A percentile compares a stretch with the other conserved stretches of the same genome.
phyloP scores from a whole-genome alignment of 1,140 invertebrate species.

The Eriocheir sinensis region DNA sequence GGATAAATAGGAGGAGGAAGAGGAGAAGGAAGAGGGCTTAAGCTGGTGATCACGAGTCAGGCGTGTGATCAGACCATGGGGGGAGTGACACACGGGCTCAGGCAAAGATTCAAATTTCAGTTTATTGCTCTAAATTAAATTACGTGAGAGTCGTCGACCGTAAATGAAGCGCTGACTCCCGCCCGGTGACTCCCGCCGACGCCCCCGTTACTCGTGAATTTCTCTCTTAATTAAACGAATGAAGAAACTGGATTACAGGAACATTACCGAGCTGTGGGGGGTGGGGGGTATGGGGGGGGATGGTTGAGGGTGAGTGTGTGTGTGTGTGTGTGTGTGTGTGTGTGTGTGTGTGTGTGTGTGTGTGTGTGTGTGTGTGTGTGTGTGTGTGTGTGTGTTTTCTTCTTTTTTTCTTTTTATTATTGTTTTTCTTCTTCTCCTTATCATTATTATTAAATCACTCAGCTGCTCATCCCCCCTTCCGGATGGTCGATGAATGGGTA shows the following conservation, averaged over 20 bases:
- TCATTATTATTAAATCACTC: too few species aligned
- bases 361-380: too few species aligned
- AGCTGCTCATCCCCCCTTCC: too few species aligned
- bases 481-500: too few species aligned
- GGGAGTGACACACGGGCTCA: not conserved
- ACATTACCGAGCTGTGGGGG: too few species aligned
- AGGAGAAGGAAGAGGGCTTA: too few species aligned
- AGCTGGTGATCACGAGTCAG: too few species aligned
- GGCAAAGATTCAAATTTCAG: not conserved
- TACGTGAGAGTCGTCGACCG: not conserved
- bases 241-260: not conserved
- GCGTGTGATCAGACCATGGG: too few species aligned
- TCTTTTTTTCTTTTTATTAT: not conserved
- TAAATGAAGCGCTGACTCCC: not conserved
- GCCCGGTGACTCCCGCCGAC: not conserved
- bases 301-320: not conserved
- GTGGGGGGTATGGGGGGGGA: too few species aligned
- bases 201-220: not conserved
- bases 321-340: too few species aligned
- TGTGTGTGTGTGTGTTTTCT: not conserved
- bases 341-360: too few species aligned
- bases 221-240: not conserved
- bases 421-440: not conserved
- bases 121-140: not conserved
- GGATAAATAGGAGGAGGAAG: too few species aligned